Conservation (phyloP, 1,140 invertebrate species). For the Zaprionus taronus region DNA sequence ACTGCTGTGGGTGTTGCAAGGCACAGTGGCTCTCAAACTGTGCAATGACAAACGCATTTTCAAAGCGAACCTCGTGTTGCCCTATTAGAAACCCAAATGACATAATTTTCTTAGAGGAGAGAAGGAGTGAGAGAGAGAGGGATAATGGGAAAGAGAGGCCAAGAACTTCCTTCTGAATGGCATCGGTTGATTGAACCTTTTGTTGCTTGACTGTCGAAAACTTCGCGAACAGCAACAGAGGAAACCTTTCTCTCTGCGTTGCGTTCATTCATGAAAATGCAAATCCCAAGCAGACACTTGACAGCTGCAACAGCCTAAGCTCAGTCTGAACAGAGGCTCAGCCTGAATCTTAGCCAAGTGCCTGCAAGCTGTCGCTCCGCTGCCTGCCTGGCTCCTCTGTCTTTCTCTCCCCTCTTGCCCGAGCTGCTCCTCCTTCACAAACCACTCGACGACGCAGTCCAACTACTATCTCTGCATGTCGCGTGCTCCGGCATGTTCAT, state of each 20-base stretch:
- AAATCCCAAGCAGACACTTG: conserved; percentile 72
- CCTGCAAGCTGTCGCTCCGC: conserved; percentile 48
- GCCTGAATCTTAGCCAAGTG: conserved; percentile 63
- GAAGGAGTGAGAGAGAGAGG: not conserved
- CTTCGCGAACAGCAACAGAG: conserved; percentile 31
- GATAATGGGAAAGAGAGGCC: not conserved
- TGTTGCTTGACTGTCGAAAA: conserved; percentile 54
- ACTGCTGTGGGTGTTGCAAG: conserved; percentile 54
- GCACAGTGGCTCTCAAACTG: conserved; percentile 61
- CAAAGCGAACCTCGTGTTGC: conserved; percentile 57
- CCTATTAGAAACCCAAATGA: conserved; percentile 63
- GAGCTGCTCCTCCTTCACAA: conserved; percentile 13
- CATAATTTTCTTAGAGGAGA: conserved; percentile 59
- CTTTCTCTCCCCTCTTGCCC: conserved; percentile 1
- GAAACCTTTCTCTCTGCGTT: conserved; percentile 64
- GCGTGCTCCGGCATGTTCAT: conserved; percentile 71
- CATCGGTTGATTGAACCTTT: conserved; percentile 72
- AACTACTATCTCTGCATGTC: conserved; percentile 73
- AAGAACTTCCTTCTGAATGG: conserved; percentile 33
- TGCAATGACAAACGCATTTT: conserved; percentile 73
- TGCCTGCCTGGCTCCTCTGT: not conserved
- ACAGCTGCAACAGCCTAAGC: conserved; percentile 58
- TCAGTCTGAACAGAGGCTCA: conserved; percentile 8
- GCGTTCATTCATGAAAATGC: conserved; percentile 78
- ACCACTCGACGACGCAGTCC: conserved; percentile 36